phyloP scores from a whole-genome alignment of 2,797 vertebrate species.

The Neosilurus hyrtlii region DNA sequence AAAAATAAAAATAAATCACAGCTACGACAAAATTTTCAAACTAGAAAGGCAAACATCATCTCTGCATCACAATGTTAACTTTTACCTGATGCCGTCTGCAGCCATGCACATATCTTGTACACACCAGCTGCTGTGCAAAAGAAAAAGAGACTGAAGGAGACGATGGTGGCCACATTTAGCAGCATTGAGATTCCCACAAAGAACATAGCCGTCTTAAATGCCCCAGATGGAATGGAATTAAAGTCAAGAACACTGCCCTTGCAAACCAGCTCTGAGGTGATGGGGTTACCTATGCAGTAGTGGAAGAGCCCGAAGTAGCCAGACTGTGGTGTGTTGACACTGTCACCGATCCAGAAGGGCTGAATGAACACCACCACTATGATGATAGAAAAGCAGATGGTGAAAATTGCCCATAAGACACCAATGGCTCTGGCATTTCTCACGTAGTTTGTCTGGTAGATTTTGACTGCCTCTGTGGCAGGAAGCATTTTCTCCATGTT shows the following conservation, averaged over 20 bases:
- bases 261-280: slow-evolving; percentile 90
- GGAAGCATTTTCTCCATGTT: slow-evolving; percentile 83
- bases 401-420: slow-evolving; percentile 93
- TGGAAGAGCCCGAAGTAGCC: slow-evolving; percentile 96
- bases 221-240: slow-evolving; percentile 87
- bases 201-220: slow-evolving; percentile 96
- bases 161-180: slow-evolving; percentile 87
- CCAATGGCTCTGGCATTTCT: slow-evolving; percentile 91
- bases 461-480: slow-evolving; percentile 91
- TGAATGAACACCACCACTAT: slow-evolving; percentile 93
- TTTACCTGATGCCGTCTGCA: slow-evolving; percentile 92
- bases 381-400: slow-evolving; percentile 90
- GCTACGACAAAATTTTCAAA: not conserved
- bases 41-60: not conserved
- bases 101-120: slow-evolving; percentile 94
- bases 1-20: not conserved
- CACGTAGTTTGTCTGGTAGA: slow-evolving; percentile 98
- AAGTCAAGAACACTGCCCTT: slow-evolving; percentile 90
- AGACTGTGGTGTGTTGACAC: slow-evolving; percentile 89
- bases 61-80: not conserved
- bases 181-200: slow-evolving; percentile 91
- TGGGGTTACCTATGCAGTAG: slow-evolving; percentile 94
- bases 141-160: slow-evolving; percentile 91
- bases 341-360: slow-evolving; percentile 97
- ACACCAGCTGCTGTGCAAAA: slow-evolving; percentile 91